These are phyloP conservation scores for Takifugu flavidus DNA, from an alignment of 2,113 vertebrate genomes.

Conservation along the genomic window DNA sequence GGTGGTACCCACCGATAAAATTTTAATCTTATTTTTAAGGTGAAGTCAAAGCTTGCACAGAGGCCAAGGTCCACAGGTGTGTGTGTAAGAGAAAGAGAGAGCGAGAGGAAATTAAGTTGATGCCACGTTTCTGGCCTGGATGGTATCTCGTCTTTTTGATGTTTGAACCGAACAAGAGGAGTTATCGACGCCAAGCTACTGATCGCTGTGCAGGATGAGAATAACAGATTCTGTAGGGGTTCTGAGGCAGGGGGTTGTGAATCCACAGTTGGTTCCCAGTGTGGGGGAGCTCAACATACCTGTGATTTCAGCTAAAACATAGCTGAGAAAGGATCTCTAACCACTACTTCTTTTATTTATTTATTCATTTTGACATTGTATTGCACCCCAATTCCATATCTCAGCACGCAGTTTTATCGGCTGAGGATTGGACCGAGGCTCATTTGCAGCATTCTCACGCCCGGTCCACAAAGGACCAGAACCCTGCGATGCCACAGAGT, in stretches of 20 bases:
- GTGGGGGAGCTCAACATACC: neutral
- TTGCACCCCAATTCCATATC: too few relatives aligned
- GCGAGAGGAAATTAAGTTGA: slow-evolving; percentile 33
- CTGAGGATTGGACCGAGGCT: too few relatives aligned
- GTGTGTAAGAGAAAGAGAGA: neutral
- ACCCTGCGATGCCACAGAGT: too few relatives aligned
- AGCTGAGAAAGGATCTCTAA: too few relatives aligned
- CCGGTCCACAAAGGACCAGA: too few relatives aligned
- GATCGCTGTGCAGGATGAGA: slow-evolving; percentile 27
- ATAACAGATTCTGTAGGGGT: slow-evolving; percentile 1
- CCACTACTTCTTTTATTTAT: too few relatives aligned
- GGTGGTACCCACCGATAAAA: slow-evolving; percentile 53
- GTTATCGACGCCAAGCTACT: slow-evolving; percentile 33
- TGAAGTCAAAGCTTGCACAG: slow-evolving; percentile 36
- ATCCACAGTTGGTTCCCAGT: slow-evolving; percentile 11
- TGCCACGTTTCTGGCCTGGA: slow-evolving; percentile 41
- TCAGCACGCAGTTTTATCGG: too few relatives aligned
- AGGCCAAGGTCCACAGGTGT: slow-evolving; percentile 9
- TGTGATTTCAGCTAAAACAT: too few relatives aligned
- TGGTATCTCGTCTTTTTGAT: slow-evolving; percentile 44
- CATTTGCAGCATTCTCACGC: too few relatives aligned
- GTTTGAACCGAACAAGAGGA: slow-evolving; percentile 44
- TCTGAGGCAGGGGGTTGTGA: too few relatives aligned
- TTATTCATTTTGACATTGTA: too few relatives aligned
- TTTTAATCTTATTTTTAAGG: slow-evolving; percentile 57